Evolutionary conservation across 2,797 vertebrate genomes (phyloP).

Genomic region (Falco rusticolus): DNA sequence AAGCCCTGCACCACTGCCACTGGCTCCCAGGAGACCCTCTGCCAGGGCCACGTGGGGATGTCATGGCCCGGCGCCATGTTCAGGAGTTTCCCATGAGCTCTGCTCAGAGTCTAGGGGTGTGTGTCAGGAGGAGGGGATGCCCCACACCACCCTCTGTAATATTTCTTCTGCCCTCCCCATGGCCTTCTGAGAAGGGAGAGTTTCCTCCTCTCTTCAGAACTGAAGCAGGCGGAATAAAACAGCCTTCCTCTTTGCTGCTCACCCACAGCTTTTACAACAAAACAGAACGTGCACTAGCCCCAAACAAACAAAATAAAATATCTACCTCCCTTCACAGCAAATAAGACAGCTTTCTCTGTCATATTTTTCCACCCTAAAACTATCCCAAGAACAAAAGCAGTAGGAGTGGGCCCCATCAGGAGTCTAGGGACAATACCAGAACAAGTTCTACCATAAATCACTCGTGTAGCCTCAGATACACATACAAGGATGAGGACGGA

Average conservation of each 20-base stretch:
- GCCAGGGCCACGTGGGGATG: fast-evolving
- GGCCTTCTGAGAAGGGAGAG: neutral
- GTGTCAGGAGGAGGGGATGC: fast-evolving
- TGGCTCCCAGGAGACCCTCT: neutral
- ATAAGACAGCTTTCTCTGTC: neutral
- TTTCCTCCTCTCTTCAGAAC: neutral
- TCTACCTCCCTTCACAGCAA: neutral
- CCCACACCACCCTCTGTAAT: neutral
- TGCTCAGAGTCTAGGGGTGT: neutral
- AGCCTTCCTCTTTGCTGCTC: neutral
- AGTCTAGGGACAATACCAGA: neutral
- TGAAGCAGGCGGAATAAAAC: neutral
- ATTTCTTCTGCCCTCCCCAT: neutral
- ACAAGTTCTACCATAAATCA: neutral
- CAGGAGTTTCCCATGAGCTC: neutral
- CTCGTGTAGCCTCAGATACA: neutral
- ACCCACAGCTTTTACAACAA: neutral
- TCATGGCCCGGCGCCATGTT: neutral
- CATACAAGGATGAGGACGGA: neutral
- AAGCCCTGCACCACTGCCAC: neutral
- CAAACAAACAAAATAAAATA: neutral
- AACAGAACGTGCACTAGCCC: neutral
- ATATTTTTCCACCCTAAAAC: conserved; percentile 11
- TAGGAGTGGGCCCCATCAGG: neutral
- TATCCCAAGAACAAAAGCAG: neutral